Conservation (phyloP, 1,140 invertebrate genomes). For the Drosophila punjabiensis region DNA sequence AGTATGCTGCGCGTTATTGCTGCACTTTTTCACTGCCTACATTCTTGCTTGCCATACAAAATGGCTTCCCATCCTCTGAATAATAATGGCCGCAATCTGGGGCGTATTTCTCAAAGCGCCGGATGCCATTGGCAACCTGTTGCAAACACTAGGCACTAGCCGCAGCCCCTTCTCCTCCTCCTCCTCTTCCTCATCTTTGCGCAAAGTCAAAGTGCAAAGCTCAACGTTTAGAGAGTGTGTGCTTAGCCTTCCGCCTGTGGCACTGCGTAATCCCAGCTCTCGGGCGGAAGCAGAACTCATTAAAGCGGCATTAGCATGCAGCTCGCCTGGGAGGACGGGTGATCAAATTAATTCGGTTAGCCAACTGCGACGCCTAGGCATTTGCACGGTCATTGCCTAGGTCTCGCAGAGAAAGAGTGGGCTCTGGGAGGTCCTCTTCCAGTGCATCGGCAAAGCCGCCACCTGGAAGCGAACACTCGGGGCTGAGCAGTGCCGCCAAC, state of each 20-base stretch:
- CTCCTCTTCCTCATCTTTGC: background rate
- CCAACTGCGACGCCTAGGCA: slow-evolving; percentile 51
- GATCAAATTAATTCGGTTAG: slow-evolving; percentile 66
- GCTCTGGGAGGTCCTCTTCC: slow-evolving; percentile 39
- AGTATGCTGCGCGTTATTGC: slow-evolving; percentile 41
- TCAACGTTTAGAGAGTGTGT: slow-evolving; percentile 49
- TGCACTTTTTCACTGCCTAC: slow-evolving; percentile 17
- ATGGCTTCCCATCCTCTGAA: slow-evolving; percentile 26
- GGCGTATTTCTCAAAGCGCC: slow-evolving; percentile 6
- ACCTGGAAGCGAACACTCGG: slow-evolving; percentile 46
- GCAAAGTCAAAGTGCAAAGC: slow-evolving; percentile 55
- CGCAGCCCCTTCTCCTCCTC: background rate
- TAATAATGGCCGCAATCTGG: slow-evolving; percentile 22
- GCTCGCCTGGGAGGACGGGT: slow-evolving; percentile 52
- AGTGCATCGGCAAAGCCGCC: slow-evolving; percentile 40
- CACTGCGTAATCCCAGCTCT: slow-evolving; percentile 26
- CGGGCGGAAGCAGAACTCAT: slow-evolving; percentile 59
- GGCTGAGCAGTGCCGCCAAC: slow-evolving; percentile 24
- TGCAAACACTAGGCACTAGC: slow-evolving; percentile 11
- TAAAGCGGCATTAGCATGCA: slow-evolving; percentile 76
- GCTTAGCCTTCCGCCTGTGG: slow-evolving; percentile 34
- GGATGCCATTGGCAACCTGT: slow-evolving; percentile 49
- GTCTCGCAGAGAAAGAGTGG: slow-evolving; percentile 15
- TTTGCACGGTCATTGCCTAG: slow-evolving; percentile 68
- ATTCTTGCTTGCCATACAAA: slow-evolving; percentile 29